These are phyloP conservation scores for Macaca mulatta DNA, from an alignment of 2,113 vertebrate genomes.

Conservation along the genomic window DNA sequence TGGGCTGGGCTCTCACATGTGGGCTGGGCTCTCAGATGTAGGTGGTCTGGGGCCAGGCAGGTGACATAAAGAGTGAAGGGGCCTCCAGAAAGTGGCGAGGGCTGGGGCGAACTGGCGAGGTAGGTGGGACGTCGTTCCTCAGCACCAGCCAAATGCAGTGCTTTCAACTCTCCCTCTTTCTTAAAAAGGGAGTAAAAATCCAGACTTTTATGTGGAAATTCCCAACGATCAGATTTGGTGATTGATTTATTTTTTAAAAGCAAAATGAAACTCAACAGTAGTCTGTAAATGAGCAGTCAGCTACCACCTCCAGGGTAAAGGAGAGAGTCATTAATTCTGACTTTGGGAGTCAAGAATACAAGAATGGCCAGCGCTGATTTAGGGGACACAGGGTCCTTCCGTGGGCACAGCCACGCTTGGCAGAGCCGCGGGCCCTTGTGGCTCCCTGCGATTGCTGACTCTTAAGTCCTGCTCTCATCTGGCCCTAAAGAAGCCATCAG, in stretches of 20 bases:
- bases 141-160: background rate
- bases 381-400: background rate
- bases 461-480: background rate
- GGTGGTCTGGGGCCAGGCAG: background rate
- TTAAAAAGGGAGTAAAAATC: background rate
- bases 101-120: background rate
- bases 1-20: background rate
- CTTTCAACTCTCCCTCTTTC: background rate
- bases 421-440: background rate
- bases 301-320: background rate
- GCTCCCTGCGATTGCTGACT: background rate
- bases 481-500: constrained; percentile 67
- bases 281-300: background rate
- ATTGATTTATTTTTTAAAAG: background rate
- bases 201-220: background rate
- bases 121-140: rapidly evolving
- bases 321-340: background rate
- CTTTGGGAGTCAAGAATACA: background rate
- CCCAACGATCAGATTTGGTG: background rate
- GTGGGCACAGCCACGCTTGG: rapidly evolving
- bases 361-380: background rate
- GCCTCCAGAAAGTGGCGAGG: background rate
- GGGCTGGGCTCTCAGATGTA: background rate
- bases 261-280: background rate
- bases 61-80: too few species aligned